Evolutionary conservation across 2,113 vertebrate species (phyloP).

Genomic region (Cynoglossus semilaevis): DNA sequence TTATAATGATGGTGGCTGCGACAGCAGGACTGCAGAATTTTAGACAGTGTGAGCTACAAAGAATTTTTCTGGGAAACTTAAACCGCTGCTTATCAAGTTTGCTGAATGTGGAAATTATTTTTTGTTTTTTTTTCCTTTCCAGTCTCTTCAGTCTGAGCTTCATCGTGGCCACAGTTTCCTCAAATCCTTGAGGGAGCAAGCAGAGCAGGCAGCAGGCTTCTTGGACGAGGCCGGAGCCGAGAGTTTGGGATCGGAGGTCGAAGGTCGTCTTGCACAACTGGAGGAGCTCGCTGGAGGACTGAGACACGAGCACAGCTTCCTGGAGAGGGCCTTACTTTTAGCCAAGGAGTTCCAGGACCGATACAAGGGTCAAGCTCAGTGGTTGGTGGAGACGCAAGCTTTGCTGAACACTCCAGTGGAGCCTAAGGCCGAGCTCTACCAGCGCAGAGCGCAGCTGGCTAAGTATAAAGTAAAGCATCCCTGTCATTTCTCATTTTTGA

Average conservation of each 20-base stretch:
- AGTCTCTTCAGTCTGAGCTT: slow-evolving; percentile 83
- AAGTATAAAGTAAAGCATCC: slow-evolving; percentile 88
- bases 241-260: slow-evolving; percentile 80
- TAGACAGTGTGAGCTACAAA: background rate
- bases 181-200: slow-evolving; percentile 87
- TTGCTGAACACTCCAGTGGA: slow-evolving; percentile 81
- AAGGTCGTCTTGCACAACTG: slow-evolving; percentile 77
- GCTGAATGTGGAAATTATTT: too few species aligned
- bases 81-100: too few species aligned
- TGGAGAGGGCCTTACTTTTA: slow-evolving; percentile 85
- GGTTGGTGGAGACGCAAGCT: slow-evolving; percentile 82
- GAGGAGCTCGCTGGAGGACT: slow-evolving; percentile 84
- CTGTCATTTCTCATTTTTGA: background rate
- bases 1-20: slow-evolving; percentile 18
- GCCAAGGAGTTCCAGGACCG: slow-evolving; percentile 92
- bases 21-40: background rate
- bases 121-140: slow-evolving; percentile 5
- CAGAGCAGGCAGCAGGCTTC: slow-evolving; percentile 81
- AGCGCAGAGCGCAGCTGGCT: slow-evolving; percentile 91
- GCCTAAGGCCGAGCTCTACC: slow-evolving; percentile 91
- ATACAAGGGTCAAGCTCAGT: slow-evolving; percentile 84
- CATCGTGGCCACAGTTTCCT: slow-evolving; percentile 88
- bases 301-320: slow-evolving; percentile 81
- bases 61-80: background rate
- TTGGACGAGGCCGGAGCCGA: slow-evolving; percentile 81